Evolutionary conservation across 92 coral and sea anemone genomes (phyloP).

Genomic region (Umimayanthus chanpuru): DNA sequence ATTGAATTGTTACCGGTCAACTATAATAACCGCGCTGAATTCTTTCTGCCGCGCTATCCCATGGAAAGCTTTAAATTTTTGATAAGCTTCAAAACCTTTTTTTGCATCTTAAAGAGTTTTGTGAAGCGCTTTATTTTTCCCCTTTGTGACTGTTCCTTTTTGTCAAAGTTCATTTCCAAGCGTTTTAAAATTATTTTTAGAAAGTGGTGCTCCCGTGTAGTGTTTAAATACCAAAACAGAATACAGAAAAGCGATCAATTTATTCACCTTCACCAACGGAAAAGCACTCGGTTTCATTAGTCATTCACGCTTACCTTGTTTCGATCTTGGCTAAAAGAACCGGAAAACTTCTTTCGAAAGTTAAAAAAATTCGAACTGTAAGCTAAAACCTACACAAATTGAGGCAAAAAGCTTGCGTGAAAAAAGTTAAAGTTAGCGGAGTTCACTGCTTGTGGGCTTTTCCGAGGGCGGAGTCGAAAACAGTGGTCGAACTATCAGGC

Average conservation of each 20-base stretch:
- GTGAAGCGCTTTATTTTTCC: conserved; percentile 52
- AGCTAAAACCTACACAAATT: background rate
- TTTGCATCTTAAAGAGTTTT: conserved; percentile 91
- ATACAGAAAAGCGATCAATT: conserved; percentile 20
- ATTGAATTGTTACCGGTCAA: conserved; percentile 33
- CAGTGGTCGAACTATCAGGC: conserved; percentile 24
- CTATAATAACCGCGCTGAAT: conserved; percentile 43
- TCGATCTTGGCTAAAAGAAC: background rate
- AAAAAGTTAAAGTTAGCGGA: background rate
- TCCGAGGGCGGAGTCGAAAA: conserved; percentile 44
- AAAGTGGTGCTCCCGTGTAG: conserved; percentile 8
- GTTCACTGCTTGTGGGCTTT: conserved; percentile 32
- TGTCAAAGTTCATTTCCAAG: background rate
- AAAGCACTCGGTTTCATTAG: conserved; percentile 56
- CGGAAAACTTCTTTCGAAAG: background rate
- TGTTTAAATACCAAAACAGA: conserved; percentile 39
- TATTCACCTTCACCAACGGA: conserved; percentile 31
- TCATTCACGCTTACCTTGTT: conserved; percentile 28
- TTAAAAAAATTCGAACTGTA: background rate
- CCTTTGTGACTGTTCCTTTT: conserved; percentile 51
- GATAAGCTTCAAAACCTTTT: conserved; percentile 89
- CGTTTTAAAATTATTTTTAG: conserved; percentile 19
- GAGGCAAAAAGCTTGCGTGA: background rate
- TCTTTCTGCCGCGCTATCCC: conserved; percentile 64
- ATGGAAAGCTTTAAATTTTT: conserved; percentile 86